Evolutionary conservation across 2,113 vertebrate genomes (phyloP).

Genomic region (Diphyllodes magnificus): DNA sequence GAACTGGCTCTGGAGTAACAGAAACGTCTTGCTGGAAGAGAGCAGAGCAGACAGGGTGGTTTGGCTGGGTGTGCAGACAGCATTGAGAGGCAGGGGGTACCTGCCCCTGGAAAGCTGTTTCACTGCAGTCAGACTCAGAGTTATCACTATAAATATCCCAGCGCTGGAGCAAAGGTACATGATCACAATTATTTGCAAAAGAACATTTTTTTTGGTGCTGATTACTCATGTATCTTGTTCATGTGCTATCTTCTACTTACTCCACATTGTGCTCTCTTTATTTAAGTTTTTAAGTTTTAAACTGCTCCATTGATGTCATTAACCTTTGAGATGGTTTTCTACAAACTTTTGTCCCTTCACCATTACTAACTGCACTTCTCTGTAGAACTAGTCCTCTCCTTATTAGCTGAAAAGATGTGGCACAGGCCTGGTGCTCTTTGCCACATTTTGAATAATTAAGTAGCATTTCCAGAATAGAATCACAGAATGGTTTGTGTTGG

Average conservation of each 20-base stretch:
- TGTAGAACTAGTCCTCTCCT: not conserved
- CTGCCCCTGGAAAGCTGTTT: not conserved
- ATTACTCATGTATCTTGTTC: not conserved
- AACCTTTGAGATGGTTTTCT: not conserved
- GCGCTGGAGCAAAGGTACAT: not conserved
- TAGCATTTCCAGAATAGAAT: not conserved
- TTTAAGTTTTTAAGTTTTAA: not conserved
- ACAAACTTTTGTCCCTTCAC: not conserved
- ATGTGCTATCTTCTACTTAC: not conserved
- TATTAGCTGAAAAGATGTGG: not conserved
- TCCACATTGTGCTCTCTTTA: not conserved
- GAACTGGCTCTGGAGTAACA: not conserved
- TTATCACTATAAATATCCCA: not conserved
- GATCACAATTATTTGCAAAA: not conserved
- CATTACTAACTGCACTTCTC: not conserved
- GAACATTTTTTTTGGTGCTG: not conserved
- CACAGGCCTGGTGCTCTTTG: not conserved
- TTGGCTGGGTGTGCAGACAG: not conserved
- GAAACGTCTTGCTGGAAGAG: not conserved
- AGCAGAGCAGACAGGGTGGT: not conserved
- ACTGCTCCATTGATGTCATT: not conserved
- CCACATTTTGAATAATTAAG: not conserved
- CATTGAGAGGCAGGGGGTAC: not conserved
- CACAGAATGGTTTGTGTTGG: not conserved
- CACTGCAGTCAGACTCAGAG: not conserved